Conservation (phyloP, 2,797 vertebrate genomes). For the Silurus aristotelis region DNA sequence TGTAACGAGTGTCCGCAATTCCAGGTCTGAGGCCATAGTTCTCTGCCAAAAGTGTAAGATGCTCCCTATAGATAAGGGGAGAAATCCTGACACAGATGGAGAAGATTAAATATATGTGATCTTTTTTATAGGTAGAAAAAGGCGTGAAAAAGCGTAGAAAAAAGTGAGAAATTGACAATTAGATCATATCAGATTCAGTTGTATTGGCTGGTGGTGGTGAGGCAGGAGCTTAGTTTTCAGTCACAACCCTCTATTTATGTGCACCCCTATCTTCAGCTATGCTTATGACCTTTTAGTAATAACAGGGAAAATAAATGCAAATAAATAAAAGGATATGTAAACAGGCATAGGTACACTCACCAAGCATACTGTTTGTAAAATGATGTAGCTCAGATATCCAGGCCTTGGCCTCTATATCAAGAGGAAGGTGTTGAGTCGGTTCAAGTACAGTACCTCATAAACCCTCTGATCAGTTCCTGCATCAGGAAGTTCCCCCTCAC, state of each 20-base stretch:
- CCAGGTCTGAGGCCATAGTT: not conserved
- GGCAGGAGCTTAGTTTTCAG: not conserved
- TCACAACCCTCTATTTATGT: not conserved
- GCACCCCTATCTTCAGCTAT: not conserved
- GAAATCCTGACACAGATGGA: not conserved
- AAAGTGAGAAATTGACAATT: not conserved
- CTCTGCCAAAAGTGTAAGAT: not conserved
- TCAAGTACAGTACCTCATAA: not conserved
- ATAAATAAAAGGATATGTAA: not conserved
- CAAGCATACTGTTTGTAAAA: not conserved
- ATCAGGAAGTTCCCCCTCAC: not conserved
- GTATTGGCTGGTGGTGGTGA: not conserved
- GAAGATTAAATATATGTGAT: not conserved
- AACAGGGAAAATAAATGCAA: not conserved
- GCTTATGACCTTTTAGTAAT: not conserved
- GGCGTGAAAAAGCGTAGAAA: not conserved
- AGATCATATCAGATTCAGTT: not conserved
- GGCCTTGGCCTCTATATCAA: not conserved
- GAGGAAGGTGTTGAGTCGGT: not conserved
- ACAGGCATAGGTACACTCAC: not conserved
- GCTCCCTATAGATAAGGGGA: too few species aligned
- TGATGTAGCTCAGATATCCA: not conserved
- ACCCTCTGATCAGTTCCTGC: not conserved
- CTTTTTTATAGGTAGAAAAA: not conserved
- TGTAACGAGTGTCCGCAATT: not conserved